These are phyloP conservation scores for Busseola fusca DNA, from an alignment of 2,888 invertebrate genomes.

Conservation along the genomic window DNA sequence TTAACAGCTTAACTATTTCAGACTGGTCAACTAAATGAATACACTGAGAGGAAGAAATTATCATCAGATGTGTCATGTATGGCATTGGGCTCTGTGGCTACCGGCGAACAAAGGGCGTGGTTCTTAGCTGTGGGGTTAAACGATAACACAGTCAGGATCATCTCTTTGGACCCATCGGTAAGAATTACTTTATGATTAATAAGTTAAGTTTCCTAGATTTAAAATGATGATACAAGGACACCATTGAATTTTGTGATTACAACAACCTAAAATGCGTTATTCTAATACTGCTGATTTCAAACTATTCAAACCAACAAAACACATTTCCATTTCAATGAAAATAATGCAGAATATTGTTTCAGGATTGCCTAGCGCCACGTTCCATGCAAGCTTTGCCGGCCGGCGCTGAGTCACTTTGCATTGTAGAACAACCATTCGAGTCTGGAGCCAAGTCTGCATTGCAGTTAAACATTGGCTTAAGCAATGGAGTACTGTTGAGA, in stretches of 20 bases:
- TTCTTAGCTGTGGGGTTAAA: constrained; percentile 98
- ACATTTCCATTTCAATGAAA: not conserved
- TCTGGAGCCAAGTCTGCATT: constrained; percentile 92
- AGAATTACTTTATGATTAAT: constrained; percentile 67
- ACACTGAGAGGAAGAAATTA: constrained; percentile 98
- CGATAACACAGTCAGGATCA: constrained; percentile 98
- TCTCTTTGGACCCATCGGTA: constrained; percentile 97
- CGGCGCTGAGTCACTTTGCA: constrained; percentile 98
- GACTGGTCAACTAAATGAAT: constrained; percentile 99
- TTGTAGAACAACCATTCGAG: constrained; percentile 94
- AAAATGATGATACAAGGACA: constrained; percentile 88
- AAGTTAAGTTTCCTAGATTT: not conserved
- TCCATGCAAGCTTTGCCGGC: constrained; percentile 99
- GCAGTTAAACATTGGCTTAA: constrained; percentile 98
- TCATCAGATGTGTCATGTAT: constrained; percentile 99
- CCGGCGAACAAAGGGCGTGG: constrained; percentile 98
- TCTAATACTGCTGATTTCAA: constrained; percentile 78
- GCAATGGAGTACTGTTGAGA: constrained; percentile 97
- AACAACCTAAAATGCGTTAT: constrained; percentile 87
- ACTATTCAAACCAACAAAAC: not conserved
- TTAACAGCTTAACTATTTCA: constrained; percentile 82
- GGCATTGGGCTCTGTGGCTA: constrained; percentile 98
- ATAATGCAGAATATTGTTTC: constrained; percentile 40
- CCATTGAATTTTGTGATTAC: constrained; percentile 87
- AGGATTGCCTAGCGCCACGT: constrained; percentile 97